Percentiles rank a stretch among this genome's conserved stretches.
These are phyloP conservation scores for Tetragnatha montana DNA, from an alignment of 2,888 invertebrate genomes.

Conservation along the genomic window DNA sequence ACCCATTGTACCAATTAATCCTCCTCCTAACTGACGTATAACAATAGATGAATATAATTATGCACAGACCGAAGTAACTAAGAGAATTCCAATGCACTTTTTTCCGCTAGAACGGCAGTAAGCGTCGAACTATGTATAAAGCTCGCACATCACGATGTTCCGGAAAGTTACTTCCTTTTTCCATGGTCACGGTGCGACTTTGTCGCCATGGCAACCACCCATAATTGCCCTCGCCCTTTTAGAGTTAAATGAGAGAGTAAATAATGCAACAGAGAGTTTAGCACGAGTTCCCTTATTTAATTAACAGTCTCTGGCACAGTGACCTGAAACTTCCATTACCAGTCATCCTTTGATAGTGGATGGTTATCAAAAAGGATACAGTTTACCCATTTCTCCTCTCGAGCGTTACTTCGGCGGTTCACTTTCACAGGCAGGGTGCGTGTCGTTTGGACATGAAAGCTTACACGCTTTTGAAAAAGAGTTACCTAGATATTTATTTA, in stretches of 20 bases:
- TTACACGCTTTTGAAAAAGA: no score
- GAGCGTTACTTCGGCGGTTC: neutral
- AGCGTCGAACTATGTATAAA: neutral
- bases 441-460: no score
- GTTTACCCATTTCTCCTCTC: neutral
- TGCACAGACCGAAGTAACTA: no score
- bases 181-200: neutral
- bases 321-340: neutral
- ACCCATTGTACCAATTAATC: no score
- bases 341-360: neutral
- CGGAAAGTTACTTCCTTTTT: neutral
- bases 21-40: no score
- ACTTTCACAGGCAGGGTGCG: no score
- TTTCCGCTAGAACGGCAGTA: neutral
- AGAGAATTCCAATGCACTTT: no score
- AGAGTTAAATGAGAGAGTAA: constrained; percentile 46
- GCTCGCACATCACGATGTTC: neutral
- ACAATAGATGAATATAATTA: no score
- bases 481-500: no score
- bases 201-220: constrained; percentile 17
- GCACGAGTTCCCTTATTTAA: constrained; percentile 43
- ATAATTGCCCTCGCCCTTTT: constrained; percentile 15
- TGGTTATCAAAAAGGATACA: constrained; percentile 1
- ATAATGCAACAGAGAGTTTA: constrained; percentile 46
- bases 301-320: constrained; percentile 26